phyloP scores from a whole-genome alignment of 2,113 vertebrate species.

The Tichodroma muraria region DNA sequence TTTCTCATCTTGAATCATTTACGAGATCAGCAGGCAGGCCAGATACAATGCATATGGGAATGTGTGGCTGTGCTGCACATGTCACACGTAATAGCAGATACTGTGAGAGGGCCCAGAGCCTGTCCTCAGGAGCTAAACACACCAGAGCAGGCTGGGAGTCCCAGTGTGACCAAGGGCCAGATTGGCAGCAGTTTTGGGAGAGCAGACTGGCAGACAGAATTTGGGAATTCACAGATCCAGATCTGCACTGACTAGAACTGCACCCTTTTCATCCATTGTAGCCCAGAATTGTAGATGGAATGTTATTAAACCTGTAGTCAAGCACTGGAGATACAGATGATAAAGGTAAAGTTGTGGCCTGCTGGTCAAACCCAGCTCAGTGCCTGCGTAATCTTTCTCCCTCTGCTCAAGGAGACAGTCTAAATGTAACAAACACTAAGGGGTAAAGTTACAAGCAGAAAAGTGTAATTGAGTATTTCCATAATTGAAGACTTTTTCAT shows the following conservation, averaged over 20 bases:
- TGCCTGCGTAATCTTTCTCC: background rate
- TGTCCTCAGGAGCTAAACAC: conserved; percentile 15
- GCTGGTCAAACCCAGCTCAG: background rate
- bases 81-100: conserved; percentile 61
- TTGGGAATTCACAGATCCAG: background rate
- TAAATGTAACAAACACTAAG: background rate
- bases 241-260: background rate
- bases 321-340: background rate
- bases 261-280: background rate
- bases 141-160: conserved; percentile 8
- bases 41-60: conserved; percentile 68
- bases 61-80: conserved; percentile 67
- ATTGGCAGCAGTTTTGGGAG: conserved; percentile 38
- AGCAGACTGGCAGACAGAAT: conserved; percentile 43
- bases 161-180: conserved; percentile 22
- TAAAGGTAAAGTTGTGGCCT: background rate
- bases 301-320: background rate
- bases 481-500: background rate
- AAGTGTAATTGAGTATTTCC: background rate
- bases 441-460: background rate
- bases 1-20: conserved; percentile 67
- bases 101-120: conserved; percentile 51
- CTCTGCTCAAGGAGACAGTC: background rate
- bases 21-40: conserved; percentile 65
- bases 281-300: background rate